phyloP scores from a whole-genome alignment of 2,888 invertebrate genomes.

The Ethmia dodecea region DNA sequence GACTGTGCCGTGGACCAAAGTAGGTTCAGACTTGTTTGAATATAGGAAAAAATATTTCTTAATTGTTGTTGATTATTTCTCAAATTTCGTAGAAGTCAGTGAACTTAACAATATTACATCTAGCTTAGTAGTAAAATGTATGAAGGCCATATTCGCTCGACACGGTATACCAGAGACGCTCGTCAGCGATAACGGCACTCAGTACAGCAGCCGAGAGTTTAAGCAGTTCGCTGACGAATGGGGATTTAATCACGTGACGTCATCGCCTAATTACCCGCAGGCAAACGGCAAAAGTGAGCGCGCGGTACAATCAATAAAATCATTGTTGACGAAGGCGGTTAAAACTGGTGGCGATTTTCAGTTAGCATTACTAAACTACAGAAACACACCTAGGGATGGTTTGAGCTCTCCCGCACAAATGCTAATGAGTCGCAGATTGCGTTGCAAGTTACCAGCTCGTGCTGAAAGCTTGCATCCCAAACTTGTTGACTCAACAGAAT shows the following conservation, averaged over 20 bases:
- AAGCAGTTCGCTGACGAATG: constrained; percentile 2
- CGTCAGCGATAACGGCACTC: constrained; percentile 13
- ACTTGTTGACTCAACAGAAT: constrained; percentile 1
- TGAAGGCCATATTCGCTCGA: constrained; percentile 13
- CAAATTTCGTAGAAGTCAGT: constrained; percentile 4
- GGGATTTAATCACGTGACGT: constrained; percentile 9
- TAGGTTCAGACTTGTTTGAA: constrained; percentile 13
- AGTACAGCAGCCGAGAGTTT: constrained; percentile 7
- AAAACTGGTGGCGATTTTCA: constrained; percentile 1
- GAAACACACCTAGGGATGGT: constrained; percentile 15
- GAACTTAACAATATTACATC: neutral
- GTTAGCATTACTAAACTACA: constrained; percentile 3
- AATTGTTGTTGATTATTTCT: constrained; percentile 9
- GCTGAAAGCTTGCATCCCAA: no score
- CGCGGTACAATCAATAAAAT: constrained; percentile 3
- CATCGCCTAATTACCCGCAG: constrained; percentile 10
- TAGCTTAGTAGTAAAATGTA: neutral
- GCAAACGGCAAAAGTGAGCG: constrained; percentile 6
- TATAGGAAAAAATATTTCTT: constrained; percentile 9
- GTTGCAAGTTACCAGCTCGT: constrained; percentile 10
- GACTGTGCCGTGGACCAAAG: constrained; percentile 9
- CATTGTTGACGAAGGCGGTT: neutral
- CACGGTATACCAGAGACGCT: constrained; percentile 15
- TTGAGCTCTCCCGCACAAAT: constrained; percentile 17
- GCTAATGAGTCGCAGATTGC: constrained; percentile 14